These are phyloP conservation scores for Pipistrellus pipistrellus DNA, from an alignment of 2,797 vertebrate genomes.

Conservation along the genomic window DNA sequence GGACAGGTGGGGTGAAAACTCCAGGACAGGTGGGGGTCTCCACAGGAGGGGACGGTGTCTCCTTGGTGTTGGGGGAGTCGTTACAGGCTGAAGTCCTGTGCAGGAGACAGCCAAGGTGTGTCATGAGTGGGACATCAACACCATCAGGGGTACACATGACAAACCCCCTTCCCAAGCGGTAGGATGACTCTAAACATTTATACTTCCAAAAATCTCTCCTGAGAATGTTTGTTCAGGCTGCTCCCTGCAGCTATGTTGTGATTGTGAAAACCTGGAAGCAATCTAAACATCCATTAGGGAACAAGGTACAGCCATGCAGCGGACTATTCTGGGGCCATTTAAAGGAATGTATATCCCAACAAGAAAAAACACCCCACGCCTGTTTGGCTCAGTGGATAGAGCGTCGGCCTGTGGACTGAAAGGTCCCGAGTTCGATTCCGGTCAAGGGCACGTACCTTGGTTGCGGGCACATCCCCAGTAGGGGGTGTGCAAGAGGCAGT, in stretches of 20 bases:
- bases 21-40: constrained; percentile 28
- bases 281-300: background rate
- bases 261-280: background rate
- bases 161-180: background rate
- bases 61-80: background rate
- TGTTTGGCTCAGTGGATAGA: too few relatives aligned
- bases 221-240: background rate
- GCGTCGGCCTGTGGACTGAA: too few relatives aligned
- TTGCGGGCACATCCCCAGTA: too few relatives aligned
- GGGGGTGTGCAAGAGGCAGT: too few relatives aligned
- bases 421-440: too few relatives aligned
- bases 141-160: background rate
- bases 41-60: background rate
- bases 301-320: background rate
- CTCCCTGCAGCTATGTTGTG: background rate
- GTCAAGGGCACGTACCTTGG: too few relatives aligned
- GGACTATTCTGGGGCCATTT: background rate
- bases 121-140: background rate
- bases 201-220: background rate
- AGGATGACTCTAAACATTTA: background rate
- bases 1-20: constrained; percentile 71
- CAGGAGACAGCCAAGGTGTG: background rate
- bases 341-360: background rate
- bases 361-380: background rate
- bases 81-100: constrained; percentile 52